Percentiles rank a stretch among this genome's conserved stretches.
These are phyloP conservation scores for Sebastolobus altivelis DNA, from an alignment of 2,797 vertebrate genomes.

Conservation along the genomic window DNA sequence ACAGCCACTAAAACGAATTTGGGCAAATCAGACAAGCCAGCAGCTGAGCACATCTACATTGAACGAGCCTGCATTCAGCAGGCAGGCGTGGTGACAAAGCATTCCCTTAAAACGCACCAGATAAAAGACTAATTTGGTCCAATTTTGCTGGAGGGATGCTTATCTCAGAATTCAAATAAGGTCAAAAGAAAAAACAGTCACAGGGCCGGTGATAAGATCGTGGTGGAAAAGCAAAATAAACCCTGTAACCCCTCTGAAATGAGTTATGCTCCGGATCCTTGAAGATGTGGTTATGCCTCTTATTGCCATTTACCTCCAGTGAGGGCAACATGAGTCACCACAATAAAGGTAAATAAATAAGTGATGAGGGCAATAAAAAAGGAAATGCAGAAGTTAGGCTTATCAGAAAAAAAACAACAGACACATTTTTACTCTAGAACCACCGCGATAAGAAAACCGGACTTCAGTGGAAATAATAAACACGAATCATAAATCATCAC, in stretches of 20 bases:
- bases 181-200: constrained; percentile 77
- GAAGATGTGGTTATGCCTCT: constrained; percentile 69
- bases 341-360: constrained; percentile 79
- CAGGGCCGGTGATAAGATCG: constrained; percentile 73
- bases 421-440: constrained; percentile 58
- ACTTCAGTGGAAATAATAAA: constrained; percentile 75
- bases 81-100: constrained; percentile 75
- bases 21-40: constrained; percentile 56
- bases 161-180: constrained; percentile 85
- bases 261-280: constrained; percentile 70
- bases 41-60: constrained; percentile 58
- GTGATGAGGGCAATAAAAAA: constrained; percentile 73
- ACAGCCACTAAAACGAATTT: constrained; percentile 71
- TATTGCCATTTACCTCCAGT: constrained; percentile 78
- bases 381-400: constrained; percentile 70
- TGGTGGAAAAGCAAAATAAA: constrained; percentile 67
- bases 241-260: constrained; percentile 62
- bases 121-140: constrained; percentile 85
- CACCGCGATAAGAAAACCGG: constrained; percentile 69
- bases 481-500: constrained; percentile 77
- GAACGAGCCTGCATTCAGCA: constrained; percentile 54
- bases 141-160: constrained; percentile 79
- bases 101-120: constrained; percentile 77
- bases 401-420: constrained; percentile 71
- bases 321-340: constrained; percentile 68